Evolutionary conservation across 2,113 vertebrate species (phyloP), one percentile per base, ranked within the genome.

Genomic region (Channa argus): DNA sequence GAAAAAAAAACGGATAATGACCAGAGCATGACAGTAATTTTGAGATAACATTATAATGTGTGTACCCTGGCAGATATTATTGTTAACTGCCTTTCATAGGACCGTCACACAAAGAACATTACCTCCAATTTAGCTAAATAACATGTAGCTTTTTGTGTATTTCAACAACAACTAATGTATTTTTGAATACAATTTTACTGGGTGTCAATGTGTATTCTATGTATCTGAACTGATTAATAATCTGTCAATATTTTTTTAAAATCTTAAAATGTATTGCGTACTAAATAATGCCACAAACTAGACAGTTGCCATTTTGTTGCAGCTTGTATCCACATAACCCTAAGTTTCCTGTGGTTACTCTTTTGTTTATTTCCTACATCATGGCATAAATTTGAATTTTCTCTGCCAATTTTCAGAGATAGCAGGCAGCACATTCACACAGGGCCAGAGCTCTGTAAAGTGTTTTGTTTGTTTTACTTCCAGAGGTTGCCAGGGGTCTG

Each of bases 11-110:
- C 50, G 44, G 59, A 85, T 89, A 89, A 92, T 86, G 62, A 56
- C 71, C 58, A 70, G 75, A 72, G 36, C 85, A 88, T 88, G 84
- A 83, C 63, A 88, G 74, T 82, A 84, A 89, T 88, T 91, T 74
- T 47, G 36, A 85, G 77, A 86, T 88, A 87, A 80, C 59, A 79
- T 84, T 80, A 64, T 83, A 68, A 79, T 56, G 39, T 58, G 75
- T 77, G 74, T 45, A 54, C 39, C n/a, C 55, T 61, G 84, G 34
- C 52, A 36, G 53, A 67, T 36, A 66, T 55, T 13, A 67, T 63
- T 81, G 71, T 54, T 77, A 34, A 43, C 41, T 66, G 36, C 45
- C 37, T 60, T 64, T 67, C 63, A 62, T 5, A 64, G 47, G 34
- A 3, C 10, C 41, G 13, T 1, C 9, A 51, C 24, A 75, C 24